phyloP scores from a whole-genome alignment of 30 jellyfish, hydroid and myxozoan genomes.

The Cassiopea xamachana region DNA sequence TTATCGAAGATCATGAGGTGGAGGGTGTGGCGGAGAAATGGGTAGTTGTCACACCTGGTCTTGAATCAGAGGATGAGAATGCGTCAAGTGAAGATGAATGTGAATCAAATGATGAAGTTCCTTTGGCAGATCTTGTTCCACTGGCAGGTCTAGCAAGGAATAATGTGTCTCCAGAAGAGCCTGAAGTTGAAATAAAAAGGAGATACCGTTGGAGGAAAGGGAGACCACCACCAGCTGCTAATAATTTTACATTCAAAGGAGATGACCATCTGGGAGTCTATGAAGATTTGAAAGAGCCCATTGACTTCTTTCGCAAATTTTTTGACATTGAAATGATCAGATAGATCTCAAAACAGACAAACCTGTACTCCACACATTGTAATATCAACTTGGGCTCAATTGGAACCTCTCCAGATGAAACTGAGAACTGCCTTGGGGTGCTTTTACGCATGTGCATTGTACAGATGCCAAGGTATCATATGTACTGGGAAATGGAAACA shows the following conservation, averaged over 20 bases:
- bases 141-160: constrained; percentile 12
- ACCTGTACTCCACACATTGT: constrained; percentile 15
- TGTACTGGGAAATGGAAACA: constrained; percentile 55
- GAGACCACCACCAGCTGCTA: constrained; percentile 44
- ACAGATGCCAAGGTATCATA: constrained; percentile 61
- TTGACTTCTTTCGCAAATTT: constrained; percentile 45
- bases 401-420: constrained; percentile 41
- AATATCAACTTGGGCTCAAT: constrained; percentile 53
- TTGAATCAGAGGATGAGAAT: constrained; percentile 64
- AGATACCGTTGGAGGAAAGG: constrained; percentile 19
- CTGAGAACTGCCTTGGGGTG: constrained; percentile 30
- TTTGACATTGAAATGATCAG: constrained; percentile 19
- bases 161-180: constrained; percentile 10
- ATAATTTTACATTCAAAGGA: constrained; percentile 37
- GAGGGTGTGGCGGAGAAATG: constrained; percentile 61
- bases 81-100: constrained; percentile 45
- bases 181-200: constrained; percentile 8
- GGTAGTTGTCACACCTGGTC: constrained; percentile 66
- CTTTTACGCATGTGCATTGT: constrained; percentile 66
- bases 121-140: constrained; percentile 49
- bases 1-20: constrained; percentile 60
- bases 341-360: constrained; percentile 17
- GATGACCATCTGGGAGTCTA: constrained; percentile 23
- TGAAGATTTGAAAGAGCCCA: constrained; percentile 26
- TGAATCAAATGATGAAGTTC: constrained; percentile 52